phyloP scores from a whole-genome alignment of 2,888 invertebrate genomes.

The Caenorhabditis zanzibari region DNA sequence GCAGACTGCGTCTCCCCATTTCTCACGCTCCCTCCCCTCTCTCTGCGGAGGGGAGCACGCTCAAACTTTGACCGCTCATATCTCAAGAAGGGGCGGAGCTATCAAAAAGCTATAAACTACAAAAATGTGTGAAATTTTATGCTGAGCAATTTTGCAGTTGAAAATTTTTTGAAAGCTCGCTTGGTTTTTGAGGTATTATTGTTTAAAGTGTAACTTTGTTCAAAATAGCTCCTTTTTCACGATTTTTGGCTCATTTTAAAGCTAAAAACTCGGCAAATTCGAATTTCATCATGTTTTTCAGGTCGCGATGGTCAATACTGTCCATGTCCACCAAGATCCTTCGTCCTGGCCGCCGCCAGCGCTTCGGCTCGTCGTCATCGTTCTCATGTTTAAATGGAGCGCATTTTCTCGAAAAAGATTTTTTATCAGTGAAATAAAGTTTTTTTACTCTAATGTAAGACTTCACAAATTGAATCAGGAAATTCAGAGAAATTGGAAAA shows the following conservation, averaged over 20 bases:
- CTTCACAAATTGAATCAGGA: too few relatives aligned
- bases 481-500: too few relatives aligned
- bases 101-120: background rate
- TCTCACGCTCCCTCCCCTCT: too few relatives aligned
- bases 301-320: constrained; percentile 72
- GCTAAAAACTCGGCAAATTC: background rate
- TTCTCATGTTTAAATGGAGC: constrained; percentile 33
- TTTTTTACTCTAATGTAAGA: too few relatives aligned
- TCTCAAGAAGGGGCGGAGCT: background rate
- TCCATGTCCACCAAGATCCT: constrained; percentile 70
- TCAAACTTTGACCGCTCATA: background rate
- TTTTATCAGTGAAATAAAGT: too few relatives aligned
- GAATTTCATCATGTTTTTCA: constrained; percentile 25
- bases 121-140: background rate
- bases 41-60: too few relatives aligned
- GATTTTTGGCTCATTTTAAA: too few relatives aligned
- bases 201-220: background rate
- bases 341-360: constrained; percentile 49
- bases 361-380: constrained; percentile 43
- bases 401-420: constrained; percentile 10
- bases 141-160: constrained; percentile 3
- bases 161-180: background rate
- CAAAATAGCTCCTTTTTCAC: background rate
- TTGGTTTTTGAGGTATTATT: background rate
- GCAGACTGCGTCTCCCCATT: background rate